Evolutionary conservation across 1,140 invertebrate species (phyloP).

Genomic region (Metaphire vulgaris): DNA sequence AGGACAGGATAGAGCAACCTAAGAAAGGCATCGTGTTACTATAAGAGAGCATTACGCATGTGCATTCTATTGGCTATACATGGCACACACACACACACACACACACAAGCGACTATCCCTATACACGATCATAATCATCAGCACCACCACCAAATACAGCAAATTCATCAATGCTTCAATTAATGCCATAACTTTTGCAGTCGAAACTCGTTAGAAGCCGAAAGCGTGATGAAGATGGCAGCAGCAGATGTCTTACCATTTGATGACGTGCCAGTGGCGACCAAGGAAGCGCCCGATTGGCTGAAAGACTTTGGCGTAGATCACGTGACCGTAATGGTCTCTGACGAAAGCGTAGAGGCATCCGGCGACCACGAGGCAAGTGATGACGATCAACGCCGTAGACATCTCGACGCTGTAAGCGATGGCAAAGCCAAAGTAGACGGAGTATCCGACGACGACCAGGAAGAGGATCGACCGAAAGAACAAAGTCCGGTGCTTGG

Average conservation of each 20-base stretch:
- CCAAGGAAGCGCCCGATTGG: background rate
- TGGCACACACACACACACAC: too few species aligned
- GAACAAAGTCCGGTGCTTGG: background rate
- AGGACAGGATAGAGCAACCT: slow-evolving; percentile 22
- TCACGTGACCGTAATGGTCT: slow-evolving; percentile 11
- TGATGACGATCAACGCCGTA: slow-evolving; percentile 3
- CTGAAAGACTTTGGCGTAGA: slow-evolving; percentile 10
- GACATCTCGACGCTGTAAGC: slow-evolving; percentile 14
- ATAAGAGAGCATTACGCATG: too few species aligned
- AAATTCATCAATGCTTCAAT: too few species aligned
- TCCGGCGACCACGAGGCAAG: slow-evolving; percentile 19
- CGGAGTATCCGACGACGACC: slow-evolving; percentile 1
- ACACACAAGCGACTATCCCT: too few species aligned
- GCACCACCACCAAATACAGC: too few species aligned
- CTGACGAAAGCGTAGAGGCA: slow-evolving; percentile 19
- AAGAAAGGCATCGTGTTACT: too few species aligned
- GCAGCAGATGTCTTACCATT: too few species aligned
- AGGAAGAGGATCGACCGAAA: background rate
- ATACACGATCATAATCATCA: too few species aligned
- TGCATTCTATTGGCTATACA: too few species aligned
- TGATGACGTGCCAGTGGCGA: slow-evolving; percentile 13
- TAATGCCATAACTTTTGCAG: too few species aligned
- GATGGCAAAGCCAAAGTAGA: slow-evolving; percentile 22
- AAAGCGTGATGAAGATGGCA: too few species aligned
- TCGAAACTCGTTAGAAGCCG: too few species aligned